Evolutionary conservation across 1,140 invertebrate genomes (phyloP).

Genomic region (Drosophila nikananu): DNA sequence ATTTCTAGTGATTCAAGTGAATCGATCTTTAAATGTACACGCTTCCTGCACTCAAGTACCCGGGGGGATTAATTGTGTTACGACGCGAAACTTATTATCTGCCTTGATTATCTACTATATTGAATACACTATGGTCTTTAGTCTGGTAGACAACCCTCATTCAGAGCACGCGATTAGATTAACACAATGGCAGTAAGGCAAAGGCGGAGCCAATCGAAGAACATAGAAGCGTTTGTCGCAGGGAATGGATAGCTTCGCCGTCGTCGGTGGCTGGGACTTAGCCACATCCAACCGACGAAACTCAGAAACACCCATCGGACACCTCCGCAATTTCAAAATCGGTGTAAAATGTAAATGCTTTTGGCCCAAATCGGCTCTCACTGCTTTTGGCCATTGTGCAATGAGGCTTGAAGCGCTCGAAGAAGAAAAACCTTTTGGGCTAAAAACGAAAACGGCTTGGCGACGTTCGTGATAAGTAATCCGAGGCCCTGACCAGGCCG

Average conservation of each 20-base stretch:
- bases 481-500: slow-evolving; percentile 9
- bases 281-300: slow-evolving; percentile 1
- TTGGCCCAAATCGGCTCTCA: slow-evolving; percentile 29
- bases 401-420: slow-evolving; percentile 27
- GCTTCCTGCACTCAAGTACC: slow-evolving; percentile 20
- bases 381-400: slow-evolving; percentile 36
- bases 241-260: background rate
- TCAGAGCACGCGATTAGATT: slow-evolving; percentile 49
- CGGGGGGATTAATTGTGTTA: slow-evolving; percentile 51
- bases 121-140: slow-evolving; percentile 11
- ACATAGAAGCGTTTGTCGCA: slow-evolving; percentile 12
- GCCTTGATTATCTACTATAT: slow-evolving; percentile 42
- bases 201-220: slow-evolving; percentile 16
- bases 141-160: slow-evolving; percentile 28
- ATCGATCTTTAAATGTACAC: slow-evolving; percentile 35
- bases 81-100: slow-evolving; percentile 53
- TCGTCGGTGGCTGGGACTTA: slow-evolving; percentile 28
- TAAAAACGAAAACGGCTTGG: slow-evolving; percentile 31
- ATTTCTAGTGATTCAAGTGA: slow-evolving; percentile 39
- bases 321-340: slow-evolving; percentile 37
- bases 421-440: slow-evolving; percentile 40
- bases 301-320: background rate
- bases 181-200: slow-evolving; percentile 35
- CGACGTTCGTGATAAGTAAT: slow-evolving; percentile 38
- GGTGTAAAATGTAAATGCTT: slow-evolving; percentile 57